Conservation (phyloP, 2,113 vertebrate genomes). For the Thamnophis sirtalis region DNA sequence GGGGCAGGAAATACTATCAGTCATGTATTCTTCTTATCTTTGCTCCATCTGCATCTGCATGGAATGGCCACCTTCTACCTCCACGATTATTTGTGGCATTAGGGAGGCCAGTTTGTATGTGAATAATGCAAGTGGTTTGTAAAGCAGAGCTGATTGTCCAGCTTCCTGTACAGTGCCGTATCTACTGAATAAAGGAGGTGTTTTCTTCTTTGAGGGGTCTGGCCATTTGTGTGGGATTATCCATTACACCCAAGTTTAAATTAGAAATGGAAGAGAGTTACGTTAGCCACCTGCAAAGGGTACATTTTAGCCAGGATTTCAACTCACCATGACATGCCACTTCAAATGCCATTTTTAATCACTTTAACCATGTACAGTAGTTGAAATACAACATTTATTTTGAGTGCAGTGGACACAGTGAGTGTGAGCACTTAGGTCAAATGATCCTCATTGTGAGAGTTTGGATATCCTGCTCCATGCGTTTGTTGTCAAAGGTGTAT, state of each 20-base stretch:
- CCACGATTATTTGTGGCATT: not conserved
- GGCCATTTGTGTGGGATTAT: not conserved
- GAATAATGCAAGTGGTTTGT: not conserved
- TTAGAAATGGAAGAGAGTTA: not conserved
- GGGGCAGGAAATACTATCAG: not conserved
- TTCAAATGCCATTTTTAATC: not conserved
- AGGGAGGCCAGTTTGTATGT: not conserved
- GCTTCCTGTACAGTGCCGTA: conserved; percentile 41
- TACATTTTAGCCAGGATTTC: not conserved
- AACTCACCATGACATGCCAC: not conserved
- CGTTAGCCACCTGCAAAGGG: not conserved
- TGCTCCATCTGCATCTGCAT: conserved; percentile 51
- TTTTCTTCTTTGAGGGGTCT: conserved; percentile 12
- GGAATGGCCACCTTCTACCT: conserved; percentile 28
- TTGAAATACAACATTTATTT: not conserved
- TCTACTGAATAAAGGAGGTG: conserved; percentile 57
- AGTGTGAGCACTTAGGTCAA: not conserved
- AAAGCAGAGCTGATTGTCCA: not conserved
- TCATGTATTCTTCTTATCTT: conserved; percentile 51
- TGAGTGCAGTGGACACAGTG: not conserved
- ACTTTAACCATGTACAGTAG: not conserved
- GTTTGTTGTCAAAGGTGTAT: not conserved
- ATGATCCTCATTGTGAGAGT: not conserved
- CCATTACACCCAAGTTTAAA: not conserved
- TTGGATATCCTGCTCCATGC: not conserved